A percentile compares a stretch with the other conserved stretches of the same genome.
Evolutionary conservation across 2,888 invertebrate species (phyloP).

Genomic region (Plebejus anna): DNA sequence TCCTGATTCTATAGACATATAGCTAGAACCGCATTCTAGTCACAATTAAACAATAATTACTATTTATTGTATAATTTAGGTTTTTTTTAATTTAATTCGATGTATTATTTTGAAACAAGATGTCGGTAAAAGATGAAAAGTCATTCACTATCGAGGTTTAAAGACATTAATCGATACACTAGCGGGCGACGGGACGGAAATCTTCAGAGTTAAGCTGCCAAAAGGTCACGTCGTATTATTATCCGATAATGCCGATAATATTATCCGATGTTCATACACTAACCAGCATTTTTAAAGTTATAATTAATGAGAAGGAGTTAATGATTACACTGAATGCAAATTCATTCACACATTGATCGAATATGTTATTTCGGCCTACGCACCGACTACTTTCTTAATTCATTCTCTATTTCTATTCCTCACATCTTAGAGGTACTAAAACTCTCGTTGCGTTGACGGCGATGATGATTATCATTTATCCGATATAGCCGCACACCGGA

Average conservation of each 20-base stretch:
- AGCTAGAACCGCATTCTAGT: neutral
- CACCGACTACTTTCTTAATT: neutral
- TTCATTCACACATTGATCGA: neutral
- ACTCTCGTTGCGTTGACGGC: neutral
- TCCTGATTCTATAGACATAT: neutral
- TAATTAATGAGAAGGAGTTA: neutral
- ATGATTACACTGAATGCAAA: neutral
- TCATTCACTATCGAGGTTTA: neutral
- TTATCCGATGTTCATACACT: neutral
- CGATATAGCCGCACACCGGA: neutral
- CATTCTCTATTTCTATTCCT: neutral
- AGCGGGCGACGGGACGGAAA: neutral
- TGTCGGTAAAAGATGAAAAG: conserved; percentile 15
- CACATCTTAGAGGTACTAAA: neutral
- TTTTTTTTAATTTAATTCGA: neutral
- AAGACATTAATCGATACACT: conserved; percentile 3
- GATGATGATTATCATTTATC: neutral
- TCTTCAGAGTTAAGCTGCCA: neutral
- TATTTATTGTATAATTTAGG: neutral
- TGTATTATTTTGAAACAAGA: neutral
- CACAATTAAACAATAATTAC: neutral
- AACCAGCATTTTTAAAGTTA: neutral
- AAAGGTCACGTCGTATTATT: neutral
- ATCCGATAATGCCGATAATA: neutral
- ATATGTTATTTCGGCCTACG: neutral